phyloP scores from a whole-genome alignment of 2,113 vertebrate genomes.

The Pampusana beccarii region DNA sequence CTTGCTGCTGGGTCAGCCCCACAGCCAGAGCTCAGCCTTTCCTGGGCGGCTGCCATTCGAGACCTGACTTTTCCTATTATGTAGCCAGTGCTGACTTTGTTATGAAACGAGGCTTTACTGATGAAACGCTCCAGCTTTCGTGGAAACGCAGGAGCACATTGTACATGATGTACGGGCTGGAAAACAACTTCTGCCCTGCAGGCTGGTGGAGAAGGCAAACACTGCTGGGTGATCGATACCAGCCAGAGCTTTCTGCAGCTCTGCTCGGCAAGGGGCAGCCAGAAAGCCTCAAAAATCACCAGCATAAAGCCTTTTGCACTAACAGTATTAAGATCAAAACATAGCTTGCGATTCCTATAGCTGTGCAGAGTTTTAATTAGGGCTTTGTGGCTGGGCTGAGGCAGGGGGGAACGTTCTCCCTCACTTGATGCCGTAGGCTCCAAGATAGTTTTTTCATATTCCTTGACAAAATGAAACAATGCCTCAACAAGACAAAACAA shows the following conservation, averaged over 20 bases:
- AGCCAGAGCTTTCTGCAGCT: background rate
- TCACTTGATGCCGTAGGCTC: background rate
- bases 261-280: background rate
- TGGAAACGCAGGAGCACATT: background rate
- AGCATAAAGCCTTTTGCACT: background rate
- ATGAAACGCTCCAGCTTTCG: background rate
- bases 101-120: background rate
- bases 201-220: background rate
- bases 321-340: background rate
- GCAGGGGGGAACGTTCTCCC: background rate
- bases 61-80: background rate
- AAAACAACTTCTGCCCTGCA: background rate
- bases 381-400: background rate
- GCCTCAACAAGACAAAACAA: background rate
- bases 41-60: rapidly evolving
- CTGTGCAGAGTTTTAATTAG: background rate
- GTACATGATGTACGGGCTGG: background rate
- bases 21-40: background rate
- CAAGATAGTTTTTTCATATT: background rate
- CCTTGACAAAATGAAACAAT: background rate
- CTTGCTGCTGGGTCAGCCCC: background rate
- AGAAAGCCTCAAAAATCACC: constrained; percentile 2
- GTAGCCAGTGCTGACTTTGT: background rate
- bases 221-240: background rate
- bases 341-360: background rate